Conservation (phyloP, 2,797 vertebrate species). For the Ispidina picta region DNA sequence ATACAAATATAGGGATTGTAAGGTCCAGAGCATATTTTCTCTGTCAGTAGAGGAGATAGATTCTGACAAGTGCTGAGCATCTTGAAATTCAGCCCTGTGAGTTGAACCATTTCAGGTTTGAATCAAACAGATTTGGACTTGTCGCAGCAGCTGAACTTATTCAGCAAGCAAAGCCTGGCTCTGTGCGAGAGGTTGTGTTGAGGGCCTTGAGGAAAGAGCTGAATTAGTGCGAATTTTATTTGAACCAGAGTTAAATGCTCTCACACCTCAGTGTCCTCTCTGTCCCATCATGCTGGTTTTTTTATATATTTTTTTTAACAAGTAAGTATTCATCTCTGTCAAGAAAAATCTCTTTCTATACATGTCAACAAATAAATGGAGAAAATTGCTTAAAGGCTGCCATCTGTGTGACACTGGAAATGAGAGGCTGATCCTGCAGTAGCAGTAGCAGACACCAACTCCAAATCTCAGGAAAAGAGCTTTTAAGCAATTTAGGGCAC, state of each 20-base stretch:
- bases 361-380: not conserved
- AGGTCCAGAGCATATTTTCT: not conserved
- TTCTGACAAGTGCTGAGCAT: not conserved
- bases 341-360: not conserved
- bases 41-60: not conserved
- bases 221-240: not conserved
- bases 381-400: not conserved
- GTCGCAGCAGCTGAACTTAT: not conserved
- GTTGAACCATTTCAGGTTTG: not conserved
- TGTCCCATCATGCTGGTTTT: not conserved
- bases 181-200: no score
- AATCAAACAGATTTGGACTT: not conserved
- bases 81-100: not conserved
- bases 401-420: not conserved
- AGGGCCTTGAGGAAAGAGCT: not conserved
- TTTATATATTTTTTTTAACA: not conserved
- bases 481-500: not conserved
- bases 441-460: not conserved
- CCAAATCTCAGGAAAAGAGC: constrained; percentile 6
- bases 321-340: not conserved
- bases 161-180: not conserved
- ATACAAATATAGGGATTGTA: not conserved
- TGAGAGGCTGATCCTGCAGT: not conserved
- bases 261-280: not conserved
- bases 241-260: not conserved